Percentiles rank a stretch among this genome's conserved stretches.
These are phyloP conservation scores for Microchrysa polita DNA, from an alignment of 2,888 invertebrate species.

Conservation along the genomic window DNA sequence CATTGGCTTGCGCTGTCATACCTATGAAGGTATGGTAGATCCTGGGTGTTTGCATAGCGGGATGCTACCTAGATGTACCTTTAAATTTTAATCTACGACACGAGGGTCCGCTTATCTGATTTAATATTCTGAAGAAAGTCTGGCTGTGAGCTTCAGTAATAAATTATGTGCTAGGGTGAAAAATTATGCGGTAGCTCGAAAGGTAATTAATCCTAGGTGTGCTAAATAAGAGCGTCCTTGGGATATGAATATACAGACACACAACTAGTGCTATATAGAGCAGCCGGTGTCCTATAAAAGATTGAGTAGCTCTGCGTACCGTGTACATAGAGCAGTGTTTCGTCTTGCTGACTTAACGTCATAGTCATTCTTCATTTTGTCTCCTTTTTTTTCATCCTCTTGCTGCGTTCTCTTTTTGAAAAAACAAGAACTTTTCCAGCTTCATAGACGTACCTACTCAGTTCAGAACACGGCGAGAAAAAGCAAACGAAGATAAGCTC, in stretches of 20 bases:
- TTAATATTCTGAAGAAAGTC: constrained; percentile 44
- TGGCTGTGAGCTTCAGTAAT: constrained; percentile 36
- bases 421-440: background rate
- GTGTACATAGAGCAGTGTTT: too few relatives aligned
- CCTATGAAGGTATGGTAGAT: too few relatives aligned
- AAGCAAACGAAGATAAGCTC: constrained; percentile 31
- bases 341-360: too few relatives aligned
- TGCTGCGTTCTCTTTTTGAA: background rate
- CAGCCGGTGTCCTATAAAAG: background rate
- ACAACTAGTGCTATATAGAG: background rate
- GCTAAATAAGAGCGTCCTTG: constrained; percentile 39
- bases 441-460: background rate
- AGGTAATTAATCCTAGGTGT: constrained; percentile 45
- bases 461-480: background rate
- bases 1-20: constrained; percentile 5
- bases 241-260: constrained; percentile 11
- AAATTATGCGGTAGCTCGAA: constrained; percentile 44
- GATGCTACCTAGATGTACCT: constrained; percentile 28
- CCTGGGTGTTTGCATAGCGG: background rate
- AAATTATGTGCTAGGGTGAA: constrained; percentile 44
- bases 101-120: constrained; percentile 43
- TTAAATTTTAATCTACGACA: constrained; percentile 41
- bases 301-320: background rate
- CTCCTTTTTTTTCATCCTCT: background rate
- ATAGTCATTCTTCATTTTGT: background rate